Percentiles rank a stretch among this genome's conserved stretches.
Evolutionary conservation across 2,797 vertebrate genomes (phyloP).

Genomic region (Fistularia tabacaria): DNA sequence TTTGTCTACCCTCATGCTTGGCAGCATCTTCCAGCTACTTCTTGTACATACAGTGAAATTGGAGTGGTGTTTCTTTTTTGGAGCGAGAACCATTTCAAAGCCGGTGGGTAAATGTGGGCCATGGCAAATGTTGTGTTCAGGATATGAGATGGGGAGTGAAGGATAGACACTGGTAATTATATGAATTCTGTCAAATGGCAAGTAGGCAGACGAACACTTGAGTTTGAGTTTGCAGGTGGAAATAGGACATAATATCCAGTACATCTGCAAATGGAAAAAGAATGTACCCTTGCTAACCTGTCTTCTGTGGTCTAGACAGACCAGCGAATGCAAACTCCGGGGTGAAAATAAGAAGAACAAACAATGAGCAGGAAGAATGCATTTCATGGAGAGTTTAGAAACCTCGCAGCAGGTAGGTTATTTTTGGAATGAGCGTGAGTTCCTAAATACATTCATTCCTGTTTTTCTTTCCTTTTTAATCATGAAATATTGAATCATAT

Average conservation of each 20-base stretch:
- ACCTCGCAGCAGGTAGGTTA: slow-evolving; percentile 13
- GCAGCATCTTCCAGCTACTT: slow-evolving; percentile 38
- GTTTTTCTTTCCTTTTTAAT: neutral
- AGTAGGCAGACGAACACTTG: slow-evolving; percentile 32
- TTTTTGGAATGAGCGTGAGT: slow-evolving; percentile 6
- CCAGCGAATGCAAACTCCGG: slow-evolving; percentile 21
- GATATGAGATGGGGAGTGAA: slow-evolving; percentile 54
- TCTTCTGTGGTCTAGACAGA: slow-evolving; percentile 50
- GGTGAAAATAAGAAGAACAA: slow-evolving; percentile 33
- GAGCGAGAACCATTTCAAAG: slow-evolving; percentile 30
- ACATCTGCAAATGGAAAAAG: slow-evolving; percentile 47
- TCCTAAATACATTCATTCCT: neutral
- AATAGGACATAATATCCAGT: slow-evolving; percentile 47
- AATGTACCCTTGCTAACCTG: slow-evolving; percentile 43
- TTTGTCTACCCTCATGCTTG: slow-evolving; percentile 38
- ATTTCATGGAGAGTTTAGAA: slow-evolving; percentile 16
- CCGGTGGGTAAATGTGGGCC: slow-evolving; percentile 39
- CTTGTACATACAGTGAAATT: slow-evolving; percentile 32
- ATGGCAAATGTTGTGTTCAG: slow-evolving; percentile 49
- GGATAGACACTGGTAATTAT: slow-evolving; percentile 50
- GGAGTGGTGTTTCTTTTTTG: slow-evolving; percentile 49
- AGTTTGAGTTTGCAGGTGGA: slow-evolving; percentile 54
- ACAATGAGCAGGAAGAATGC: slow-evolving; percentile 20
- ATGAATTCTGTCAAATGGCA: slow-evolving; percentile 58
- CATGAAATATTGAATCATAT: no score